Base-by-base conservation (phyloP, 2,113 vertebrate species). In the Globicephala melas region DNA sequence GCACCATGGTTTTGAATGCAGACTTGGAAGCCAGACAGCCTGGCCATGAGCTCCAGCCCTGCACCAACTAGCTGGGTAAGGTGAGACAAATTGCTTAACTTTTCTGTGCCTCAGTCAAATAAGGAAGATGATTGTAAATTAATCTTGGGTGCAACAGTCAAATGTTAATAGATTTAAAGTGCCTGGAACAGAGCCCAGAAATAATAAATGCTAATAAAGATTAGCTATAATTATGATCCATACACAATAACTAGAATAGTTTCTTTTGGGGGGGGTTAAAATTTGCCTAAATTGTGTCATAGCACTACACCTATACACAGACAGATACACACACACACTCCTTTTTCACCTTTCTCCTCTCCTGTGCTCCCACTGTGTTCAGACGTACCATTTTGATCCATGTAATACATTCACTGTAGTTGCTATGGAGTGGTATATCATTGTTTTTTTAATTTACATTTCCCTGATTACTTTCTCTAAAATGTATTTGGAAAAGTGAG, bases 51-150 rank as follows among this genome's bases (percentile, higher is more conserved):
- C 67, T 63, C n/a, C 36, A 44, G 14, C 41, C 25, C 83, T 87
- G 79, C 8, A 94, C 62, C 50, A 79, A 53, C 70, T 33, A 14
- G 85, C 79, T 71, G 85, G 70, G 86, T 89, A 44, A 90, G 73
- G 92, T 36, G 58, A 47, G 80, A 79, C 92, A 84, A 87, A 58
- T 50, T 89, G 83, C 97, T 93, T 82, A 86, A 92, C 89, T 98
- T 87, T 71, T 90, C 82, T 63, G 14, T 47, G 41, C 63, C 53
- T 86, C 79, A 53, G 83, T 94, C 86, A 91, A 96, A 83, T 25
- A 38, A 65, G 62, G 71, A 89, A 86, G 82, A 65, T 4, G 68
- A 74, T 14, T 17, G n/a, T 77, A 85, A 96, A 93, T 77, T 92
- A 94, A 63, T 68, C 63, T 33, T 14, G 87, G 33, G 36, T 44